A percentile compares a stretch with the other conserved stretches of the same genome.
These are phyloP conservation scores for Eurypyga helias DNA, from an alignment of 2,113 vertebrate genomes.

Conservation along the genomic window DNA sequence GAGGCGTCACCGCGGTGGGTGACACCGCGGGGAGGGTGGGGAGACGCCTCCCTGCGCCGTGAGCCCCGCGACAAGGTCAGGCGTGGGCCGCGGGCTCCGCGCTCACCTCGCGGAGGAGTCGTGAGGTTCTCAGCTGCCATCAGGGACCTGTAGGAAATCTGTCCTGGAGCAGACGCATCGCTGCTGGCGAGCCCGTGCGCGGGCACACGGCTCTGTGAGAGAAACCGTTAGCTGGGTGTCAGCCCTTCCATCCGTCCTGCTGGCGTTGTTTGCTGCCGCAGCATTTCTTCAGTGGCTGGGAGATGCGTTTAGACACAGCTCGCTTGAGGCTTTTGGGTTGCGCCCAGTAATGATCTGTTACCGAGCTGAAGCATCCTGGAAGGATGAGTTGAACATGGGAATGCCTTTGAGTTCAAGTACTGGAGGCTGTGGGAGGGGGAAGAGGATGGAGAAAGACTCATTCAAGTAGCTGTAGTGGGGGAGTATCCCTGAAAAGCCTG, in stretches of 20 bases:
- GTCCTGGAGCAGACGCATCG: fast-evolving
- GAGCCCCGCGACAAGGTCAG: neutral
- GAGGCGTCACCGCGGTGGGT: neutral
- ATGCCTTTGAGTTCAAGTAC: neutral
- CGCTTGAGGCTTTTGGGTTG: neutral
- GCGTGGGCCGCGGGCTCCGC: neutral
- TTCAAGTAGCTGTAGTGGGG: fast-evolving
- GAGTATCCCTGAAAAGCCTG: fast-evolving
- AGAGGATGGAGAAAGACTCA: neutral
- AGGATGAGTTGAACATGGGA: too few relatives aligned
- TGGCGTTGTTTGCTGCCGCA: fast-evolving
- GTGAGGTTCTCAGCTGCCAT: fast-evolving
- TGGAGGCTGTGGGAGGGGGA: fast-evolving
- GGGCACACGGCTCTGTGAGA: neutral
- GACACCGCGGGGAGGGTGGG: fast-evolving
- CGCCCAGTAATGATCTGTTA: fast-evolving
- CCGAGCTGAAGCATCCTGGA: fast-evolving
- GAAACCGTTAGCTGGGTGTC: fast-evolving
- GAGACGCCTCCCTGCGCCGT: neutral
- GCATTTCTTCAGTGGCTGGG: fast-evolving
- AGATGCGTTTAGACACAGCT: neutral
- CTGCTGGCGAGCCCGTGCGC: neutral
- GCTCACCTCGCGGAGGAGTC: fast-evolving
- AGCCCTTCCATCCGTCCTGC: fast-evolving
- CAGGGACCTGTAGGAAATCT: fast-evolving